These are phyloP conservation scores for Actenoides lindsayi DNA, from an alignment of 2,113 vertebrate species.

Conservation along the genomic window DNA sequence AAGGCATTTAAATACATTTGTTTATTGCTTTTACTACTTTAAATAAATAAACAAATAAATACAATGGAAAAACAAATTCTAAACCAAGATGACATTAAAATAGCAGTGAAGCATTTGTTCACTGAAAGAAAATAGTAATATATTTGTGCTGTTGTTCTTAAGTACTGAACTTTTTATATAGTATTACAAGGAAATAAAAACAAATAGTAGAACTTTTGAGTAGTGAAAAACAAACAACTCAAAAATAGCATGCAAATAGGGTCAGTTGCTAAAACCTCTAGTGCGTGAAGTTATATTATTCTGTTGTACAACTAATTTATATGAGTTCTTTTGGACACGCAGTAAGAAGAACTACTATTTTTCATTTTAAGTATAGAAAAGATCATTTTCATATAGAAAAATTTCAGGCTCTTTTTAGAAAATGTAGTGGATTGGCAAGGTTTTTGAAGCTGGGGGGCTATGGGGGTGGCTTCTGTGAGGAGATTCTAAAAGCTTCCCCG, in stretches of 20 bases:
- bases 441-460: not conserved
- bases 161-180: not conserved
- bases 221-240: not conserved
- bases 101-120: not conserved
- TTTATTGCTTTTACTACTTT: not conserved
- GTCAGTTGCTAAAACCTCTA: not conserved
- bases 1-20: not conserved
- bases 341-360: not conserved
- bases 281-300: not conserved
- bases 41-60: not conserved
- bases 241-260: not conserved
- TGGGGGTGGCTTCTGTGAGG: not conserved
- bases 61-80: not conserved
- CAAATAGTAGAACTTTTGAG: not conserved
- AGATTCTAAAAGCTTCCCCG: not conserved
- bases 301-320: not conserved
- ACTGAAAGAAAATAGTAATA: not conserved
- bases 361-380: not conserved
- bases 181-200: not conserved
- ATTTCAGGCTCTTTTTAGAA: not conserved
- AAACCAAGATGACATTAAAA: not conserved
- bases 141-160: not conserved
- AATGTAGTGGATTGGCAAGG: not conserved
- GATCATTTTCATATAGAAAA: not conserved
- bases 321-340: not conserved